Evolutionary conservation across 1,140 invertebrate species (phyloP).

Genomic region (Drosophila littoralis): DNA sequence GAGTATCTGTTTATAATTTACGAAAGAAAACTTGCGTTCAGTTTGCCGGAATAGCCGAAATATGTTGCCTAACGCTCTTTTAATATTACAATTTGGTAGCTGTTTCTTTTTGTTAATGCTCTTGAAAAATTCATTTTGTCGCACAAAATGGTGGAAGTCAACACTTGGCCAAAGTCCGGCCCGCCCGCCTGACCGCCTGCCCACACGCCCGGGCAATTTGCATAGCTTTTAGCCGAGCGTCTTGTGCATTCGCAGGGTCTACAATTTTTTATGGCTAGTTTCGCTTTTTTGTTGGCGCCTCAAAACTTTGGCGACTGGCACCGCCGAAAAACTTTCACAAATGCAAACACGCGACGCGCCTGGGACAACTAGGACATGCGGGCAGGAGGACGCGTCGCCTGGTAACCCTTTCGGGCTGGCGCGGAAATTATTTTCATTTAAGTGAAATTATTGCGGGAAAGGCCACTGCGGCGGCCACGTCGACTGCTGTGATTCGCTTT

Average conservation of each 20-base stretch:
- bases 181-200: neutral
- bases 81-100: neutral
- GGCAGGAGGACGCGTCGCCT: constrained; percentile 5
- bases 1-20: too few species aligned
- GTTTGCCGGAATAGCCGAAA: neutral
- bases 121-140: constrained; percentile 54
- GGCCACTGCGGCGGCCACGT: constrained; percentile 11
- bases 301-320: constrained; percentile 69
- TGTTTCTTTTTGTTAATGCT: neutral
- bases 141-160: constrained; percentile 47
- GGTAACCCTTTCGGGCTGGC: constrained; percentile 53
- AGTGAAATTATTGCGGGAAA: constrained; percentile 34
- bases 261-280: constrained; percentile 34
- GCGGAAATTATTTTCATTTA: constrained; percentile 50
- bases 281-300: constrained; percentile 49
- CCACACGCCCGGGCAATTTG: constrained; percentile 56
- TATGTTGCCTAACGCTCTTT: neutral
- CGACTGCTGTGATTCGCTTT: constrained; percentile 46
- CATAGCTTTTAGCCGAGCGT: constrained; percentile 68
- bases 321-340: constrained; percentile 51
- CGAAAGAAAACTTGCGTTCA: neutral
- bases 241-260: constrained; percentile 31
- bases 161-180: constrained; percentile 54
- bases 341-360: constrained; percentile 50
- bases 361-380: constrained; percentile 9